phyloP scores from a whole-genome alignment of 2,888 invertebrate genomes.

The Taenaris catops region DNA sequence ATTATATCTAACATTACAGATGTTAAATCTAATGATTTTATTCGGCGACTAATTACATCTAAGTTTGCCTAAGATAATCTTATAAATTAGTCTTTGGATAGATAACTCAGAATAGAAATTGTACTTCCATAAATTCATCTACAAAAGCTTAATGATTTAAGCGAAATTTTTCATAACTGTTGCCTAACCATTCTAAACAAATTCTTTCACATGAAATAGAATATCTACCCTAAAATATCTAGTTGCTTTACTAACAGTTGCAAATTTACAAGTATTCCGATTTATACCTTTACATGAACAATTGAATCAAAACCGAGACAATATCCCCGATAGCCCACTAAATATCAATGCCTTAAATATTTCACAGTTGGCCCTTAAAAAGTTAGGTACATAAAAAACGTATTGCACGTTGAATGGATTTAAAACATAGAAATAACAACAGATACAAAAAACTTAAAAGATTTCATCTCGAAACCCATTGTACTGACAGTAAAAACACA shows the following conservation, averaged over 20 bases:
- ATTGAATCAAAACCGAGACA: too few relatives aligned
- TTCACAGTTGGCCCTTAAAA: not conserved
- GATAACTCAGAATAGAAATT: not conserved
- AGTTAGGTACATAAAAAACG: slow-evolving; percentile 7
- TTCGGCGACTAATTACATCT: not conserved
- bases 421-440: slow-evolving; percentile 9
- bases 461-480: slow-evolving; percentile 14
- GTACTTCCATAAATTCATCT: too few relatives aligned
- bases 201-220: too few relatives aligned
- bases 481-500: slow-evolving; percentile 31
- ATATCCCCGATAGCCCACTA: not conserved
- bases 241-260: not conserved
- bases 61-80: slow-evolving; percentile 1
- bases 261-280: not conserved
- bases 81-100: not conserved
- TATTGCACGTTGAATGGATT: slow-evolving; percentile 20
- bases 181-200: too few relatives aligned
- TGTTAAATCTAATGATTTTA: not conserved
- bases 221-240: too few relatives aligned
- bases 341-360: slow-evolving; percentile 5
- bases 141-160: slow-evolving; percentile 16
- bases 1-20: too few relatives aligned
- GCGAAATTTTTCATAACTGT: slow-evolving; percentile 4
- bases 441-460: slow-evolving; percentile 13
- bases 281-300: too few relatives aligned